phyloP scores from a whole-genome alignment of 1,140 invertebrate genomes.

The Chironomus tepperi region DNA sequence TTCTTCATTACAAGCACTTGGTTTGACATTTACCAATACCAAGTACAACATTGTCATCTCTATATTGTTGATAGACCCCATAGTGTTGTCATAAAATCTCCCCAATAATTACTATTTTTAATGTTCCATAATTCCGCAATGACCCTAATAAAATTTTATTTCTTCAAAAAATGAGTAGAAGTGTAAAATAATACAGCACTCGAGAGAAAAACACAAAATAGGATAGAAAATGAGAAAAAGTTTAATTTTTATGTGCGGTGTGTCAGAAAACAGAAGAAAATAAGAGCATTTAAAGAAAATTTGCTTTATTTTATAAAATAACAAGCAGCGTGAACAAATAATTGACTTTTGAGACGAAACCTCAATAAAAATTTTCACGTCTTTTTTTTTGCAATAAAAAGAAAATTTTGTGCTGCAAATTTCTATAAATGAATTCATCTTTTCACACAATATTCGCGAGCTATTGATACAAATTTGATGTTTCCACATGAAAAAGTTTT shows the following conservation, averaged over 20 bases:
- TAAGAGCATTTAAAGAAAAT: background rate
- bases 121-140: too few species aligned
- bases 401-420: background rate
- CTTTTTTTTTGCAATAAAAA: background rate
- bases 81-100: too few species aligned
- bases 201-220: too few species aligned
- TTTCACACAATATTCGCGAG: background rate
- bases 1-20: too few species aligned
- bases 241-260: background rate
- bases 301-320: background rate
- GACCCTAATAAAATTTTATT: too few species aligned
- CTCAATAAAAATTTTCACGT: background rate
- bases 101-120: too few species aligned
- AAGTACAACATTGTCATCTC: too few species aligned
- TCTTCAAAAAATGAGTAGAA: too few species aligned
- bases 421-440: background rate
- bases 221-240: background rate
- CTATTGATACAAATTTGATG: conserved; percentile 16
- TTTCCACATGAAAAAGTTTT: conserved; percentile 21
- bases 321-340: background rate
- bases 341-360: background rate
- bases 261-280: background rate
- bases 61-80: too few species aligned
- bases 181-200: too few species aligned
- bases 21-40: too few species aligned